Conservation (phyloP, 1,140 invertebrate species). For the Drosophila paulistorum region DNA sequence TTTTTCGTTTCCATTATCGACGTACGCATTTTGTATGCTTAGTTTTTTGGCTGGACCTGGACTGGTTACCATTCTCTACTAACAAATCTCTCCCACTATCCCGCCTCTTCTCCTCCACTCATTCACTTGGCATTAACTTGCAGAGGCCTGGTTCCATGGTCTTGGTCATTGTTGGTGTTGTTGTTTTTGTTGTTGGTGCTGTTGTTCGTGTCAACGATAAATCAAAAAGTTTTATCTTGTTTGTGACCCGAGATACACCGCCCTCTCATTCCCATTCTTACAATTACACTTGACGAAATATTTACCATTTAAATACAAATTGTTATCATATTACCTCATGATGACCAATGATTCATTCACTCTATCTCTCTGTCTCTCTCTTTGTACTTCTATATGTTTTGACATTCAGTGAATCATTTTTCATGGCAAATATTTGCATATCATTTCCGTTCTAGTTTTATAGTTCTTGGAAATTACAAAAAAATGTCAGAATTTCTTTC, state of each 20-base stretch:
- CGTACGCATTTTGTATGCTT: slow-evolving; percentile 55
- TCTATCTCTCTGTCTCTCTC: no score
- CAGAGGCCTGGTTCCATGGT: slow-evolving; percentile 25
- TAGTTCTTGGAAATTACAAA: no score
- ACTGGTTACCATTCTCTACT: slow-evolving; percentile 16
- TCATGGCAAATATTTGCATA: no score
- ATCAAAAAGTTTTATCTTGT: slow-evolving; percentile 79
- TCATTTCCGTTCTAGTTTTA: no score
- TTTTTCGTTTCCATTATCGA: slow-evolving; percentile 39
- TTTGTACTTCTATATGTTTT: no score
- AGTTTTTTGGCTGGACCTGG: slow-evolving; percentile 36
- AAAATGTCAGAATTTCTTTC: not conserved
- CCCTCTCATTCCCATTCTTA: not conserved
- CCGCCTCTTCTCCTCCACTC: not conserved
- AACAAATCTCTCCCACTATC: slow-evolving; percentile 12
- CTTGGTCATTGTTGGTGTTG: slow-evolving; percentile 28
- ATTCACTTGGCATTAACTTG: slow-evolving; percentile 2
- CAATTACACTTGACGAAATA: not conserved
- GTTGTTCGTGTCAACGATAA: slow-evolving; percentile 78
- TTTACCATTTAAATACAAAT: no score
- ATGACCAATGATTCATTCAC: no score
- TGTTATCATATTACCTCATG: no score
- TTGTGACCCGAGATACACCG: slow-evolving; percentile 37
- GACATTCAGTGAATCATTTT: no score
- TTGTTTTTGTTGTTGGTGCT: slow-evolving; percentile 9